Base-by-base conservation (phyloP, 37 sponge, comb jelly and placozoan species). In the Spongia lamella region DNA sequence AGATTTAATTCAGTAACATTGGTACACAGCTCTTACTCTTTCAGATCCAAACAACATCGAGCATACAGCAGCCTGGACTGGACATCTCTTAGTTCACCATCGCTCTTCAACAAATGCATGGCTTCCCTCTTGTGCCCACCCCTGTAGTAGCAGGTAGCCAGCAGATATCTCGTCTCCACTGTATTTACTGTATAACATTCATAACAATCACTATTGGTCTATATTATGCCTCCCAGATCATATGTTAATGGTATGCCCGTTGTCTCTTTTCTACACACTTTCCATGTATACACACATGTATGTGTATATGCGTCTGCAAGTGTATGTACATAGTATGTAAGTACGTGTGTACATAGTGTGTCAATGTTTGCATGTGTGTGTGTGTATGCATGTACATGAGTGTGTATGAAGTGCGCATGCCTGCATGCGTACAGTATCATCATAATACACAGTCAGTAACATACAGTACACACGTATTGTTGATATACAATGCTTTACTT, bases 121-220 rank as follows among this genome's bases (percentile, higher is more conserved):
- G 96, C 90, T 74, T 86, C 87, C 38, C 72, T 61, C 21, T 78
- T 43, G 25, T 84, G 64, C 3, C 90, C 90, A 7, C 80, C 75
- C 39, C 92, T 71, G 71, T 87, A 96, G 78, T 89, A 91, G 49
- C 89, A 88, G 15, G 93, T 89, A 5, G 90, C 96, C 64, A 96
- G 75, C 16, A 92, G 83, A 51, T 76, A 92, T 15, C 72, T 31
- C 13, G 84, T 81, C 30, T 96, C 78, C 24, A 57, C 11, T 40
- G 82, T 70, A 7, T 56, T 34, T 40, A 85, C 93, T 90, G 55
- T 21, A 38, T 19, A 39, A 16, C n/a, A n/a, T n/a, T n/a, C n/a
- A n/a, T n/a, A n/a, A n/a, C n/a, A n/a, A n/a, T n/a, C n/a, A n/a
- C n/a, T n/a, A n/a, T n/a, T n/a, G n/a, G n/a, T n/a, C n/a, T n/a